These are phyloP conservation scores for Diplodus puntazzo DNA, from an alignment of 2,797 vertebrate species.

Conservation along the genomic window DNA sequence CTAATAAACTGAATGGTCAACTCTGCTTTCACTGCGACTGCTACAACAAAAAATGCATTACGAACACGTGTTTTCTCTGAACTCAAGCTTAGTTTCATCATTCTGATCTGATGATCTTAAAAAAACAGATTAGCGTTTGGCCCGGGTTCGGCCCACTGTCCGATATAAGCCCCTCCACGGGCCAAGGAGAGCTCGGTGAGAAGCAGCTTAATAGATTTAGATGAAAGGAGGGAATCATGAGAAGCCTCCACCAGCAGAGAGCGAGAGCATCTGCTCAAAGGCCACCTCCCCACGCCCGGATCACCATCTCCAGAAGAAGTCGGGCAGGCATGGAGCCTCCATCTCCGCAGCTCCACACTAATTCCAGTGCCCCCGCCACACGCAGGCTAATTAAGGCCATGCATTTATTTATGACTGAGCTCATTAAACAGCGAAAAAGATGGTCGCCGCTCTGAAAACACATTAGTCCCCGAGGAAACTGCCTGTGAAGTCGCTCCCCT, in stretches of 20 bases:
- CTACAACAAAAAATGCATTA: neutral
- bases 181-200: constrained; percentile 75
- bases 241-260: constrained; percentile 80
- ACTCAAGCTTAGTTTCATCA: constrained; percentile 29
- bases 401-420: constrained; percentile 89
- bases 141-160: constrained; percentile 65
- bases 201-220: constrained; percentile 86
- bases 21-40: neutral
- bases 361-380: constrained; percentile 81
- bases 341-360: constrained; percentile 77
- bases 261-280: constrained; percentile 89
- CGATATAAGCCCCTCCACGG: constrained; percentile 55
- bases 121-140: constrained; percentile 56
- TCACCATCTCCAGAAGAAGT: constrained; percentile 81
- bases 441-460: constrained; percentile 81
- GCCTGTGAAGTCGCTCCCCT: constrained; percentile 81
- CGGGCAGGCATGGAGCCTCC: constrained; percentile 81
- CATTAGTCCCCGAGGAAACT: constrained; percentile 81
- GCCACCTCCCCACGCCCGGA: constrained; percentile 84
- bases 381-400: constrained; percentile 88
- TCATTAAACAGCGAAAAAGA: constrained; percentile 83
- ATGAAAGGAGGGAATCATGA: constrained; percentile 80
- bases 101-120: constrained; percentile 44
- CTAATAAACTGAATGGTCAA: neutral
- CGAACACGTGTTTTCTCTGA: constrained; percentile 8